Base-by-base conservation (phyloP, 2,888 invertebrate genomes). In the Drosophila colorata region DNA sequence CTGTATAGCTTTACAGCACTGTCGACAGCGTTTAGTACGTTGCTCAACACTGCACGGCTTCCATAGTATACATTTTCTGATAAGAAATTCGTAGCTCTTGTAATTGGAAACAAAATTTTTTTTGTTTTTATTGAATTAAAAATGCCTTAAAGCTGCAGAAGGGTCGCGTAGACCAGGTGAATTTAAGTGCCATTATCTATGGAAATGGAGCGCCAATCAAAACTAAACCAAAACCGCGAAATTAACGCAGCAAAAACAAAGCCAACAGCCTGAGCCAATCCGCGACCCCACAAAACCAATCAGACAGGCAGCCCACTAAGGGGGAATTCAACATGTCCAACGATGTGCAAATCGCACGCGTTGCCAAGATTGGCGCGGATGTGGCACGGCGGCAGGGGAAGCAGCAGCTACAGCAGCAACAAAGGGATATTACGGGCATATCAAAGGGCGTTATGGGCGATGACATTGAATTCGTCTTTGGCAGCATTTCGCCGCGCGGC, bases 311-410 rank as follows among this genome's bases (percentile, higher is more conserved):
- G 8, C 14, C 14, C 37, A 37, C 14, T 8, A 1, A 3, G 47
- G 4, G 2, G 9, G 5, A 35, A 41, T 51, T 16, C 49, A 49
- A 23, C 6, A 90, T 90, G 90, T 89, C 90, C 18, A 90, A 90
- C 63, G 91, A 91, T 79, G 90, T 90, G 37, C 90, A 90, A 74
- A 64, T 91, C 38, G 91, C 90, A n/a, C 87, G 89, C 48, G 89
- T 91, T 13, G 89, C 89, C 57, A 90, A 85, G 63, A 91, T 90
- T 43, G 56, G 56, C 14, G 49, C 68, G 8, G 88, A 84, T 38
- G 72, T 72, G 31, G 59, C 64, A 0, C 86, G 89, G 1, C 59
- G 85, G 0, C 67, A 67, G 20, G 65, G 68, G 18, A 83, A 86
- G 37, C 74, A 78, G 23, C 66, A 53, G 25, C 7, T 20, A 16